phyloP scores from a whole-genome alignment of 2,797 vertebrate genomes.

The Parambassis ranga region DNA sequence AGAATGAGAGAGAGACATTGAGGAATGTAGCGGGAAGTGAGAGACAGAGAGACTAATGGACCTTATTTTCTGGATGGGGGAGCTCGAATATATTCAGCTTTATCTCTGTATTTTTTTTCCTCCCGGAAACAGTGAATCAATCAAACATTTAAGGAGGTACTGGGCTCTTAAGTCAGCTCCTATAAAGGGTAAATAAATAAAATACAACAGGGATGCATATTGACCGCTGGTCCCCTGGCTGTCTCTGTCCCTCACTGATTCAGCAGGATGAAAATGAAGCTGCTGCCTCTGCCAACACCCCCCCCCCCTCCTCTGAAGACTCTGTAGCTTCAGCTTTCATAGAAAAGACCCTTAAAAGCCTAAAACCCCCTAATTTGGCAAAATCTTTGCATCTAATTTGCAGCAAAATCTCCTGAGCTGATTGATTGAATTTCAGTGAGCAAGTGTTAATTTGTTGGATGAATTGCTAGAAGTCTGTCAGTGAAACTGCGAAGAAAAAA shows the following conservation, averaged over 20 bases:
- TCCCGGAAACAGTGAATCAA: constrained; percentile 73
- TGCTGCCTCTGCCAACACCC: constrained; percentile 51
- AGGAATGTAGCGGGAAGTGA: constrained; percentile 41
- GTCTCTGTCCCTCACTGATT: constrained; percentile 47
- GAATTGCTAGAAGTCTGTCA: constrained; percentile 28
- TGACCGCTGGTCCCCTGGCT: constrained; percentile 56
- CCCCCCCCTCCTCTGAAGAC: constrained; percentile 39
- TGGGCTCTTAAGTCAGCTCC: constrained; percentile 58
- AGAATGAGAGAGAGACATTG: constrained; percentile 26
- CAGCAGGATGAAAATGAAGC: constrained; percentile 55
- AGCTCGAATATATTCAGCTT: constrained; percentile 77
- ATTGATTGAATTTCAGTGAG: constrained; percentile 59
- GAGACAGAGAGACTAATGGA: constrained; percentile 75
- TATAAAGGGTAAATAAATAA: constrained; percentile 72
- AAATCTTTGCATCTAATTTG: constrained; percentile 61
- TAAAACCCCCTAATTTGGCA: constrained; percentile 59
- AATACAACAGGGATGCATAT: constrained; percentile 66
- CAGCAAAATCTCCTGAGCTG: constrained; percentile 46
- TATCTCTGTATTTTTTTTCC: constrained; percentile 71
- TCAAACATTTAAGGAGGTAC: constrained; percentile 71
- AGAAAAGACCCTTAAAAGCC: constrained; percentile 35
- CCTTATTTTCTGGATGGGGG: constrained; percentile 83
- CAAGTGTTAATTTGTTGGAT: constrained; percentile 58
- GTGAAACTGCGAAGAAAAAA: constrained; percentile 32
- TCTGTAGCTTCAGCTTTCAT: constrained; percentile 21